Base-by-base conservation (phyloP, 1,140 invertebrate species). In the Papilio polytes region DNA sequence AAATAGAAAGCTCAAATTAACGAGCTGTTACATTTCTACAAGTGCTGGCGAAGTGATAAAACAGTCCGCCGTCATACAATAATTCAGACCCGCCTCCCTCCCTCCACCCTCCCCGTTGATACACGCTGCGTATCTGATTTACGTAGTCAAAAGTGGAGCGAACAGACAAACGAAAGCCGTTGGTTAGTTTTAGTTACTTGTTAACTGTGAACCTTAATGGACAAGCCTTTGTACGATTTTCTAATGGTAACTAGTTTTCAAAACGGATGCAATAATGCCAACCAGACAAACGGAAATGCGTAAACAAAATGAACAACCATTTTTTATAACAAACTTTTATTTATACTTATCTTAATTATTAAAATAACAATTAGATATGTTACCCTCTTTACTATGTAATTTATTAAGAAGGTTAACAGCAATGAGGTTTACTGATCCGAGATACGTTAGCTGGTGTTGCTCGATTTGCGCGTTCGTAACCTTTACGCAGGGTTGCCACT, bases 1-100 rank as follows among this genome's bases (percentile, higher is more conserved):
- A 76, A 48, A 76, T 76, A 76, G 74, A 76, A 76, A 76, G 74
- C 26, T 41, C 46, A 26, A 76, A 51, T 70, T 76, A 76, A 76
- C 74, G 74, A 76, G 41, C 22, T 51, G 46, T 48, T 76, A 76
- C 41, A 76, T 48, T 76, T 26, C 41, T 51, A 48, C 46, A 22
- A 76, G n/a, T 48, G 26, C 12, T 31, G 63, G 63, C 63, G 44
- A 7, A 76, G 44, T 48, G 20, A 48, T 76, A 76, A 76, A 46
- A 51, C 44, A 48, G 46, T 13, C 44, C 3, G 74, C 44, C 41
- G 74, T 76, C 44, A 76, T 76, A 70, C 26, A 76, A 76, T 76
- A 76, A 76, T 46, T 76, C 46, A 51, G 53, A n/a, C 53, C 3
- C n/a, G 53, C 53, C n/a, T 18, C 0, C 2, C 53, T 18, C 53